Percentiles rank a stretch among this genome's conserved stretches.
These are phyloP conservation scores for Carassius gibelio DNA, from an alignment of 2,113 vertebrate species.

Conservation along the genomic window DNA sequence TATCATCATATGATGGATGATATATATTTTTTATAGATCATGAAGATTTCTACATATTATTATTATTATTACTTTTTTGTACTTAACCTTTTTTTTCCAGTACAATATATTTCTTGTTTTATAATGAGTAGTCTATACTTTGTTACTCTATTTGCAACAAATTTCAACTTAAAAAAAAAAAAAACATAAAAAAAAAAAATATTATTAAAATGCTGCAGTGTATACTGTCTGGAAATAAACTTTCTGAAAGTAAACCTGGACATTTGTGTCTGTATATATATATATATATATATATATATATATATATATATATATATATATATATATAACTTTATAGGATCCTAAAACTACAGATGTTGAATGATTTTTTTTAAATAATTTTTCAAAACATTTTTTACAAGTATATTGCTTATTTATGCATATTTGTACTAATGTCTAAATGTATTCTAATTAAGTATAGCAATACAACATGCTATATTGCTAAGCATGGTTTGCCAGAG, in stretches of 20 bases:
- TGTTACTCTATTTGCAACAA: background rate
- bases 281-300: no score
- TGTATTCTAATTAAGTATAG: no score
- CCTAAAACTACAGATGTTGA: background rate
- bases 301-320: no score
- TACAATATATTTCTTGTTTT: background rate
- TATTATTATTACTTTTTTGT: background rate
- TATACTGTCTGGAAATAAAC: background rate
- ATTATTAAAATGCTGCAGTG: background rate
- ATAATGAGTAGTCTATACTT: background rate
- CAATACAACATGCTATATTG: background rate
- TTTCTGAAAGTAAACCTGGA: background rate
- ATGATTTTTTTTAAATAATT: background rate
- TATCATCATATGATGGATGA: no score
- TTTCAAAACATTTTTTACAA: background rate
- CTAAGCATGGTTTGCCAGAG: background rate
- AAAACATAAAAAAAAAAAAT: no score
- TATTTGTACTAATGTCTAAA: background rate
- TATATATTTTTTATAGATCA: no score
- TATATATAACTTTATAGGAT: background rate
- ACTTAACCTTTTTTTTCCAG: background rate
- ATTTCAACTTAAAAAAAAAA: background rate
- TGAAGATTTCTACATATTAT: background rate
- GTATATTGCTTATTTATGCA: background rate
- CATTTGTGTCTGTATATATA: background rate